A percentile compares a stretch with the other conserved stretches of the same genome.
phyloP scores from a whole-genome alignment of 2,113 vertebrate genomes.

The Labeo catla region DNA sequence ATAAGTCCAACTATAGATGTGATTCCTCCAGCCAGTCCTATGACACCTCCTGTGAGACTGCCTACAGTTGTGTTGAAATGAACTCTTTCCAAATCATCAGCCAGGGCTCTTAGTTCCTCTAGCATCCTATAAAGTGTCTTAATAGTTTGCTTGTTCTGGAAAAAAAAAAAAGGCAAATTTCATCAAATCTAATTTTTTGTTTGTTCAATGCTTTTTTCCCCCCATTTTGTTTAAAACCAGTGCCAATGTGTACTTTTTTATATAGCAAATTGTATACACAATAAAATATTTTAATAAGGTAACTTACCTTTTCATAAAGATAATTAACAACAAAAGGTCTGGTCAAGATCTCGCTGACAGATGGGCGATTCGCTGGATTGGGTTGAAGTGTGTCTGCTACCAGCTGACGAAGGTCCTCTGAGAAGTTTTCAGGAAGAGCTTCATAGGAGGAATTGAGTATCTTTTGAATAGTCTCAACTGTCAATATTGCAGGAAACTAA shows the following conservation, averaged over 20 bases:
- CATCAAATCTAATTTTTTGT: no score
- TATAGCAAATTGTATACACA: background rate
- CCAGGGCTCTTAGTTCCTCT: conserved; percentile 28
- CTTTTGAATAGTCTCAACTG: no score
- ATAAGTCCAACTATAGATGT: conserved; percentile 50
- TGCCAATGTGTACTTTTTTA: no score
- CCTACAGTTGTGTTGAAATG: conserved; percentile 57
- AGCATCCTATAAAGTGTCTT: background rate
- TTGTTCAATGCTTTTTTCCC: no score
- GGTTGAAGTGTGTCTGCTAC: conserved; percentile 29
- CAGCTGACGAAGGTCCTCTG: no score
- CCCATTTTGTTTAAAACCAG: background rate
- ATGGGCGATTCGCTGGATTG: background rate
- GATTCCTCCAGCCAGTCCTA: conserved; percentile 58
- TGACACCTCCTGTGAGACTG: conserved; percentile 52
- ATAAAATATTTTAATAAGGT: background rate
- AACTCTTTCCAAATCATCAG: conserved; percentile 48
- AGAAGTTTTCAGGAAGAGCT: no score
- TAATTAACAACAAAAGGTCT: conserved; percentile 39
- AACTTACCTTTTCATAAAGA: conserved; percentile 36
- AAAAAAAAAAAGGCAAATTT: background rate
- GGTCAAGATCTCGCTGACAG: conserved; percentile 25
- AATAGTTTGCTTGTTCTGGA: background rate
- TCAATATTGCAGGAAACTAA: no score
- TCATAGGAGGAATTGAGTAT: no score